Conservation (phyloP, 2,888 invertebrate species). For the Diploptera punctata region DNA sequence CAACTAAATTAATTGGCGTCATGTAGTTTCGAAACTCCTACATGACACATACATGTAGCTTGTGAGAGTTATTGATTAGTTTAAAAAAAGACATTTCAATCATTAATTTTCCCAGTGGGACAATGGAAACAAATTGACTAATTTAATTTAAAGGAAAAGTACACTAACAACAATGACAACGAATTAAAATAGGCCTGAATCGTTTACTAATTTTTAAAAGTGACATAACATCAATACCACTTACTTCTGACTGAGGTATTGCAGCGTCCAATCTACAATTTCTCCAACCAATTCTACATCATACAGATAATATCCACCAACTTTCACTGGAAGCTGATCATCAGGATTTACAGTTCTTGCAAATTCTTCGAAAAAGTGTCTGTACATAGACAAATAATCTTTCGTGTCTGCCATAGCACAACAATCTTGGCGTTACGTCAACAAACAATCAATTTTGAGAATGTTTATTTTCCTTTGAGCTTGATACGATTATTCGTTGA, state of each 20-base stretch:
- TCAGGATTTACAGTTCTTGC: conserved; percentile 70
- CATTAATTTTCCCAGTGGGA: no score
- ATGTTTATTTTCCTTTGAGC: not conserved
- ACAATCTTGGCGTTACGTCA: not conserved
- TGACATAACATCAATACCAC: conserved; percentile 50
- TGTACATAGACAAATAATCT: conserved; percentile 72
- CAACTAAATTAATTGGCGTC: no score
- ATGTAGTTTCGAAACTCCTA: no score
- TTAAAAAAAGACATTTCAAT: no score
- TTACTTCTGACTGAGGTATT: conserved; percentile 80
- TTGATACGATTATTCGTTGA: conserved; percentile 1
- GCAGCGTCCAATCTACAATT: conserved; percentile 76
- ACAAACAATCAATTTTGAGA: not conserved
- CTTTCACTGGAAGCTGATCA: conserved; percentile 77
- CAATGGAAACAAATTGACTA: no score
- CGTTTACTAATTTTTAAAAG: not conserved
- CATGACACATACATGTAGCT: no score
- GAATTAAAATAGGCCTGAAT: no score
- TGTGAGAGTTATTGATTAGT: no score
- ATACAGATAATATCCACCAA: conserved; percentile 71
- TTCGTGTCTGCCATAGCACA: conserved; percentile 57
- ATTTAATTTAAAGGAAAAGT: no score
- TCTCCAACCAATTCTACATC: conserved; percentile 75
- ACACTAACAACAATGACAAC: no score
- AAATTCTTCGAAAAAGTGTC: conserved; percentile 75